These are phyloP conservation scores for Erinaceus europaeus DNA, from an alignment of 2,113 vertebrate species.

Conservation along the genomic window DNA sequence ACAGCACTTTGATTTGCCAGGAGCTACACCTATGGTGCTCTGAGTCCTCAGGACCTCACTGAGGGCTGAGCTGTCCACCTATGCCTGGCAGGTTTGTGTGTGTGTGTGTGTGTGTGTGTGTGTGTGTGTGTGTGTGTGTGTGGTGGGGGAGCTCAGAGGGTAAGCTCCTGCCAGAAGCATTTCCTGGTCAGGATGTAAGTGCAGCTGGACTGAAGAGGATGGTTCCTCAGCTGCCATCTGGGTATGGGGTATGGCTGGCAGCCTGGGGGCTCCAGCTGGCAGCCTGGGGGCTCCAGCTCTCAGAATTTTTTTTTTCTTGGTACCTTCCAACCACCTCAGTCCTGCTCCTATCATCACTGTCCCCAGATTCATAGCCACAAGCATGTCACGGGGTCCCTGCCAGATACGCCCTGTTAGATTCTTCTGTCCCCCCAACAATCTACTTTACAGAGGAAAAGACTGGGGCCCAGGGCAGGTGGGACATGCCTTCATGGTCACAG, in stretches of 20 bases:
- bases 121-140: too few species aligned
- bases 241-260: background rate
- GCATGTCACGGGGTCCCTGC: background rate
- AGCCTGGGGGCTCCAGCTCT: too few species aligned
- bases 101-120: too few species aligned
- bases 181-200: fast-evolving
- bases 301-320: background rate
- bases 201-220: background rate
- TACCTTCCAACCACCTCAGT: fast-evolving
- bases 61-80: too few species aligned
- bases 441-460: background rate
- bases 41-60: too few species aligned
- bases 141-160: too few species aligned
- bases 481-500: too few species aligned
- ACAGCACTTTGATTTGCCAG: background rate
- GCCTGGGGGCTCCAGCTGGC: background rate
- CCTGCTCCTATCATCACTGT: background rate
- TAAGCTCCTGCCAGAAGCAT: background rate
- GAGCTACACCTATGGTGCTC: background rate
- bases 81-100: too few species aligned
- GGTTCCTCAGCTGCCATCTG: fast-evolving
- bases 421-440: background rate
- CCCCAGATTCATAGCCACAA: background rate
- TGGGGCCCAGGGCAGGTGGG: background rate
- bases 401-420: fast-evolving